Conservation (phyloP, 2,113 vertebrate species). For the Galemys pyrenaicus region DNA sequence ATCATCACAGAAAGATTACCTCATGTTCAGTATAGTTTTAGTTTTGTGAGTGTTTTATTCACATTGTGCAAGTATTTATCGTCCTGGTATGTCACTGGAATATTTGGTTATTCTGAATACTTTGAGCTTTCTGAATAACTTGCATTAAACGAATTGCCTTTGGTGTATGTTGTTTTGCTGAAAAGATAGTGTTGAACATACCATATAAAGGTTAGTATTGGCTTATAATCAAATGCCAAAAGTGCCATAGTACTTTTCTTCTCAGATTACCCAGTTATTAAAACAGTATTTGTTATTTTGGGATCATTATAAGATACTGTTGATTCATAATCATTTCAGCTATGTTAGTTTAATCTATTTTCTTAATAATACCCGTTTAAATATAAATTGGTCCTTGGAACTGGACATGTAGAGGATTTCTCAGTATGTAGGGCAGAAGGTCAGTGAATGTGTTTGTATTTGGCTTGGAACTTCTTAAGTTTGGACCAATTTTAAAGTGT, state of each 20-base stretch:
- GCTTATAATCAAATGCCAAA: slow-evolving; percentile 51
- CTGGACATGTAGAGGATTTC: slow-evolving; percentile 14
- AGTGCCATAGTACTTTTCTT: slow-evolving; percentile 30
- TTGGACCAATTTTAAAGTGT: slow-evolving; percentile 40
- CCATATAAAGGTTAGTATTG: slow-evolving; percentile 39
- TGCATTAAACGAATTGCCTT: slow-evolving; percentile 33
- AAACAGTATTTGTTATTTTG: slow-evolving; percentile 50
- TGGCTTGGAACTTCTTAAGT: slow-evolving; percentile 36
- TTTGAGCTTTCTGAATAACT: slow-evolving; percentile 39
- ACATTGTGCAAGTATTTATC: slow-evolving; percentile 39
- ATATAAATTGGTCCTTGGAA: not conserved
- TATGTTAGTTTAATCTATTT: slow-evolving; percentile 59
- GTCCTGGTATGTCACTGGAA: slow-evolving; percentile 20
- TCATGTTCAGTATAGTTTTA: slow-evolving; percentile 52
- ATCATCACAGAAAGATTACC: slow-evolving; percentile 56
- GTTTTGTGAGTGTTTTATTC: slow-evolving; percentile 46
- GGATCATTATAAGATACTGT: not conserved
- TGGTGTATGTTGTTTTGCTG: slow-evolving; percentile 36
- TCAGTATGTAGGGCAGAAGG: slow-evolving; percentile 41
- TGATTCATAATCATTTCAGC: slow-evolving; percentile 14
- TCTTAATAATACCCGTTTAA: slow-evolving; percentile 11
- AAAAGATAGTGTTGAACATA: slow-evolving; percentile 46
- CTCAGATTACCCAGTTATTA: slow-evolving; percentile 19
- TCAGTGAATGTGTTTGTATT: slow-evolving; percentile 59
- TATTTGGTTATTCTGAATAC: slow-evolving; percentile 56